Conservation (phyloP, 2,797 vertebrate species). For the Crenichthys baileyi region DNA sequence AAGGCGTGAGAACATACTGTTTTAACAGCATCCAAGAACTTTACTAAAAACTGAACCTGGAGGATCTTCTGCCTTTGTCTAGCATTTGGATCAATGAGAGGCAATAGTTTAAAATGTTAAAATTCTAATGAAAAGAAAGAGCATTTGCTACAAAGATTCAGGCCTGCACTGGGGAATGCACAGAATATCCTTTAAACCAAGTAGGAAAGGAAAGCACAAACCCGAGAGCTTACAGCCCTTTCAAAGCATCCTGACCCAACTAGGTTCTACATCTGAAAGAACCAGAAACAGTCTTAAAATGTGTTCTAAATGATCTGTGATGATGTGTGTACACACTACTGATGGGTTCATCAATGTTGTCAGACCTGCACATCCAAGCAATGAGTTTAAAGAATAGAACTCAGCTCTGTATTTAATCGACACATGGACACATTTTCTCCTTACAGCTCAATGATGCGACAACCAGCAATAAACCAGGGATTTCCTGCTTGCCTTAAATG, state of each 20-base stretch:
- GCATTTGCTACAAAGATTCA: slow-evolving; percentile 9
- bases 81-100: background rate
- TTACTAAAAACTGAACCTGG: slow-evolving; percentile 28
- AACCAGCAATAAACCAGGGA: slow-evolving; percentile 1
- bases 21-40: slow-evolving; percentile 10
- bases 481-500: background rate
- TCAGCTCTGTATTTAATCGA: slow-evolving; percentile 34
- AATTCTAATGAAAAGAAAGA: too few species aligned
- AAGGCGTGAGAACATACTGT: background rate
- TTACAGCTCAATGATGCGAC: background rate
- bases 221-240: background rate
- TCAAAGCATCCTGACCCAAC: background rate
- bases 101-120: background rate
- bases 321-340: background rate
- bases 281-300: background rate
- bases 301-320: background rate
- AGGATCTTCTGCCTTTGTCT: background rate
- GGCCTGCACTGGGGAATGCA: background rate
- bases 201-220: slow-evolving; percentile 23
- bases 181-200: background rate
- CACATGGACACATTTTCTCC: slow-evolving; percentile 27
- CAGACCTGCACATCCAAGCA: background rate
- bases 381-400: slow-evolving; percentile 3
- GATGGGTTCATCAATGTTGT: slow-evolving; percentile 9
- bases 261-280: background rate